Percentiles rank a stretch among this genome's conserved stretches.
phyloP scores from a whole-genome alignment of 1,140 invertebrate genomes.

The Trichonephila clavipes region DNA sequence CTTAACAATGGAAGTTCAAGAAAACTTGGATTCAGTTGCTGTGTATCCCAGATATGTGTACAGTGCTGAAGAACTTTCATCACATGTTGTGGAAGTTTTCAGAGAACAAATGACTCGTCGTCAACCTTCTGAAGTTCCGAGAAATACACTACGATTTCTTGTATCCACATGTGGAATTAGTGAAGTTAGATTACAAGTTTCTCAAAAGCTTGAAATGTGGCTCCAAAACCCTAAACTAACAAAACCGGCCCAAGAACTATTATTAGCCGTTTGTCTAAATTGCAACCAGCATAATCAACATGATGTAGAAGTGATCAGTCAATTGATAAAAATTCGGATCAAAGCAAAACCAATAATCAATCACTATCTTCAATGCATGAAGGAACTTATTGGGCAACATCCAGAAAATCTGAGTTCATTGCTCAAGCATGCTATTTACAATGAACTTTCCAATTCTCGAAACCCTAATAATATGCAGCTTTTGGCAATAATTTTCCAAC shows the following conservation, averaged over 20 bases:
- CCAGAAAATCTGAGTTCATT: constrained; percentile 92
- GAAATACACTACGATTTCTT: constrained; percentile 92
- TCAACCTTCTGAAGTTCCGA: constrained; percentile 92
- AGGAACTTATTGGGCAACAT: constrained; percentile 88
- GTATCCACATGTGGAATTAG: constrained; percentile 91
- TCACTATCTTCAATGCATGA: constrained; percentile 92
- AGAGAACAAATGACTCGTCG: constrained; percentile 92
- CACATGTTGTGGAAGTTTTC: constrained; percentile 91
- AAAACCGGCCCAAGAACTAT: constrained; percentile 94
- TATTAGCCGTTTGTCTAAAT: constrained; percentile 95
- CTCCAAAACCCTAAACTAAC: constrained; percentile 95
- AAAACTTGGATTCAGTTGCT: constrained; percentile 66
- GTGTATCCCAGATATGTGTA: constrained; percentile 79
- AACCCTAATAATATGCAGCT: constrained; percentile 97
- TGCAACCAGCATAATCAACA: constrained; percentile 88
- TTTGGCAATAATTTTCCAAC: constrained; percentile 91
- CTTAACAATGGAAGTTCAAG: constrained; percentile 59
- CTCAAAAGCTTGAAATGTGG: constrained; percentile 94
- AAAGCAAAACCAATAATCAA: constrained; percentile 96
- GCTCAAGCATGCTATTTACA: constrained; percentile 95
- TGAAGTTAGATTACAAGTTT: constrained; percentile 91
- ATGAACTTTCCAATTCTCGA: constrained; percentile 92
- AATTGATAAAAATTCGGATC: constrained; percentile 93
- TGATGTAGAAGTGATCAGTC: constrained; percentile 94
- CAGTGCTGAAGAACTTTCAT: constrained; percentile 88